Evolutionary conservation across 2,113 vertebrate genomes (phyloP), one percentile per base, ranked within the genome.

Genomic region (Egretta garzetta): DNA sequence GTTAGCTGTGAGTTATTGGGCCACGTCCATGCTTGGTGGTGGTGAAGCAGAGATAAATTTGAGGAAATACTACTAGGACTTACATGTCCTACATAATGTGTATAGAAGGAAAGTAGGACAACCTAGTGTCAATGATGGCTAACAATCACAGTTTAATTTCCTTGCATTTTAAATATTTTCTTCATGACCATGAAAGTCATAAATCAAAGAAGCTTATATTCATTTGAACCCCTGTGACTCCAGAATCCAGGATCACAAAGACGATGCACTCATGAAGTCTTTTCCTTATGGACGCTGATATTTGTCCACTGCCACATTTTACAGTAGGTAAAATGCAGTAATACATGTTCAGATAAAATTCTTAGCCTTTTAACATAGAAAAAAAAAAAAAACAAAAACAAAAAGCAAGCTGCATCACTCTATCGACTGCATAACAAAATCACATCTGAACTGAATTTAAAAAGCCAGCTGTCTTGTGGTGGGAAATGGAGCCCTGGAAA

Each of bases 11-110:
- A n/a, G 49, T 8, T 39, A 10, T 8, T 58, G 21, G 6, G 8
- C 7, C 4, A 14, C 0, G 0, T 6, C 21, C 19, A 10, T 56
- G 27, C 14, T 33, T 68, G 5, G 8, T 10, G 12, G 13, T 41
- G 12, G 13, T 17, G 60, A 87, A 87, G 20, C 20, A 89, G 58
- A 62, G 64, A 62, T 28, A 88, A 72, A 72, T 88, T 39, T 75
- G 62, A 84, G 58, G 52, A 85, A 88, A 53, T 58, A 23, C 6
- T 72, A 37, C 39, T 63, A 39, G 16, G 47, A 28, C 35, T 63
- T 75, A 47, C 5, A 53, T 0, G 0, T 50, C 9, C 21, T 72
- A 56, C 8, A 23, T n/a, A 60, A 30, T 39, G 37, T 6, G 6
- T 55, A 21, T 35, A 35, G 7, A 52, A 55, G 18, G 27, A 75